Base-by-base conservation (phyloP, 2,113 vertebrate genomes). In the Anguilla japonica region DNA sequence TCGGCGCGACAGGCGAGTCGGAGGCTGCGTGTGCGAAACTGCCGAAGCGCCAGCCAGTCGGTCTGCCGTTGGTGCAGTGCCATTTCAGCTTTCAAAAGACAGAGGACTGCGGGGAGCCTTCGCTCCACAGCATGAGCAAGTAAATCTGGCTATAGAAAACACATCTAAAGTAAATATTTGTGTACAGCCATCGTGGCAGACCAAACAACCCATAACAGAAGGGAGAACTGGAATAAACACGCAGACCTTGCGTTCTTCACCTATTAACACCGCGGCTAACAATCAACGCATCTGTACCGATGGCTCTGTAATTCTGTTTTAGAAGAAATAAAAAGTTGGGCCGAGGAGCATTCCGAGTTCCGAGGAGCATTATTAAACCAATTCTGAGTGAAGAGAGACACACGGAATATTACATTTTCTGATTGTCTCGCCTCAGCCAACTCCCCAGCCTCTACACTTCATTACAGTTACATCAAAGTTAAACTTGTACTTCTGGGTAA, bases 81-180 rank as follows among this genome's bases (percentile, higher is more conserved):
- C 18, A 26, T 67, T 67, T 15, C 63, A 71, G 5, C 63, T 71
- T 71, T 71, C n/a, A 0, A 75, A n/a, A 75, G 79, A 84, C 50
- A 84, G 60, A 82, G 84, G 84, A 67, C 57, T 63, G 29, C 81
- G 71, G 88, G 87, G 86, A 29, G 89, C 88, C 89, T 89, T 87
- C 87, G 88, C 88, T 90, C 79, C 88, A 91, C 78, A 86, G 87
- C 89, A 83, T 79, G 85, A 88, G 85, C 86, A 90, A 89, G 87
- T 89, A 88, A 89, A 83, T 84, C 79, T n/a, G 56, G 83, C 26
- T 39, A 83, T 85, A 88, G 22, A 67, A 67, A 22, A 67, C 13
- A 85, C 86, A 83, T 89, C 86, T 85, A 82, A 84, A 85, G 82
- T 84, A 86, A 80, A 81, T 81, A 88, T 85, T 84, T 86, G 90